Evolutionary conservation across 2,888 invertebrate species (phyloP).

Genomic region (Dryobota labecula): DNA sequence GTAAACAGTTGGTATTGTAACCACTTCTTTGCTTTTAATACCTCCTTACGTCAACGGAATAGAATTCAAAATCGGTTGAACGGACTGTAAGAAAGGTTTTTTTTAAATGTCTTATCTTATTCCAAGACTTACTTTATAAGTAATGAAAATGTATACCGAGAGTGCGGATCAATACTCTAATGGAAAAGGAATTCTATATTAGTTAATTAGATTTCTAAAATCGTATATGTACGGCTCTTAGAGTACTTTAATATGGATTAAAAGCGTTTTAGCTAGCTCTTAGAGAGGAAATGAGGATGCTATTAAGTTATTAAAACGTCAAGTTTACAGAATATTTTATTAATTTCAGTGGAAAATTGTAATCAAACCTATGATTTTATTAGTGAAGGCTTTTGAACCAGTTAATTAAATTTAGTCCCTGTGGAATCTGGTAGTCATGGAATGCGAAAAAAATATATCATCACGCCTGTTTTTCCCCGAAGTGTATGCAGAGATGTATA

Average conservation of each 20-base stretch:
- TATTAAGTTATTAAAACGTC: conserved; percentile 18
- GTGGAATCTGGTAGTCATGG: too few species aligned
- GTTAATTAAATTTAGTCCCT: not conserved
- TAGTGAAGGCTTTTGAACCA: not conserved
- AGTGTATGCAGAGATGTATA: too few species aligned
- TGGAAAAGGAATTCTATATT: conserved; percentile 6
- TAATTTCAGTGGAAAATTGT: not conserved
- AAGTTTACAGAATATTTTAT: conserved; percentile 7
- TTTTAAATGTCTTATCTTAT: too few species aligned
- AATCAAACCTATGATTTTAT: conserved; percentile 3
- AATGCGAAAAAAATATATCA: not conserved
- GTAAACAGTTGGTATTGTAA: too few species aligned
- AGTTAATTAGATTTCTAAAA: conserved; percentile 25
- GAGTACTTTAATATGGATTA: conserved; percentile 34
- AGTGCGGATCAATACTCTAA: conserved; percentile 11
- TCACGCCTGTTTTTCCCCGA: too few species aligned
- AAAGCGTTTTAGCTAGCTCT: conserved; percentile 23
- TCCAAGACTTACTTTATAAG: too few species aligned
- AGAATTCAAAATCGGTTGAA: too few species aligned
- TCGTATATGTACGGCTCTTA: conserved; percentile 12
- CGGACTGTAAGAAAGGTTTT: too few species aligned
- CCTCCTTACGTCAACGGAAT: too few species aligned
- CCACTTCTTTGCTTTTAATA: too few species aligned
- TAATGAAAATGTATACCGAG: not conserved
- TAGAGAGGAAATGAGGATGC: conserved; percentile 12